Conservation (phyloP, 2,888 invertebrate species). For the Laspeyria flexula region DNA sequence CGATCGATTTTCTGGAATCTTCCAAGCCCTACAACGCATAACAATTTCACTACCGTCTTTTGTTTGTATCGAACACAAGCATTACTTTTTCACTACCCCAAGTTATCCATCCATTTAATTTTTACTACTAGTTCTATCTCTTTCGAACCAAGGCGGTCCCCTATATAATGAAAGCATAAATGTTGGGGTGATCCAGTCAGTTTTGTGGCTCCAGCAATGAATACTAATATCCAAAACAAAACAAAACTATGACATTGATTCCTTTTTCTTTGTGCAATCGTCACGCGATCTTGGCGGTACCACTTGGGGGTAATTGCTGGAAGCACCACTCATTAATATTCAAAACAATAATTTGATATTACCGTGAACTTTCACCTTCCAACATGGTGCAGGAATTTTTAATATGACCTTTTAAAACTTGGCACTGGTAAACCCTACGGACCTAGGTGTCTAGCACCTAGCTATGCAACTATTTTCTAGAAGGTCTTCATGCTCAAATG, state of each 20-base stretch:
- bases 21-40: conserved; percentile 12
- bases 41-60: conserved; percentile 17
- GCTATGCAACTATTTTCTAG: conserved; percentile 27
- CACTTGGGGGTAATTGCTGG: conserved; percentile 76
- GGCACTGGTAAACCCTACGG: conserved; percentile 34
- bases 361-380: conserved; percentile 76
- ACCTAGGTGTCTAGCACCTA: conserved; percentile 26
- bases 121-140: conserved; percentile 28
- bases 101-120: conserved; percentile 31
- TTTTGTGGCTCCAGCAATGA: conserved; percentile 45
- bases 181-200: conserved; percentile 38
- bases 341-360: conserved; percentile 70
- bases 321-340: conserved; percentile 71
- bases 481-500: conserved; percentile 23
- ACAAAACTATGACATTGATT: conserved; percentile 56
- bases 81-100: conserved; percentile 36
- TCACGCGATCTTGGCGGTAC: conserved; percentile 74
- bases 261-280: conserved; percentile 61
- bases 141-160: conserved; percentile 19
- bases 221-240: conserved; percentile 55
- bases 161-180: conserved; percentile 31
- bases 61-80: conserved; percentile 24
- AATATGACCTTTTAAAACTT: conserved; percentile 62
- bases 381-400: conserved; percentile 55
- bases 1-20: conserved; percentile 11